Evolutionary conservation across 2,888 invertebrate species (phyloP).

Genomic region (Magallana nippona): DNA sequence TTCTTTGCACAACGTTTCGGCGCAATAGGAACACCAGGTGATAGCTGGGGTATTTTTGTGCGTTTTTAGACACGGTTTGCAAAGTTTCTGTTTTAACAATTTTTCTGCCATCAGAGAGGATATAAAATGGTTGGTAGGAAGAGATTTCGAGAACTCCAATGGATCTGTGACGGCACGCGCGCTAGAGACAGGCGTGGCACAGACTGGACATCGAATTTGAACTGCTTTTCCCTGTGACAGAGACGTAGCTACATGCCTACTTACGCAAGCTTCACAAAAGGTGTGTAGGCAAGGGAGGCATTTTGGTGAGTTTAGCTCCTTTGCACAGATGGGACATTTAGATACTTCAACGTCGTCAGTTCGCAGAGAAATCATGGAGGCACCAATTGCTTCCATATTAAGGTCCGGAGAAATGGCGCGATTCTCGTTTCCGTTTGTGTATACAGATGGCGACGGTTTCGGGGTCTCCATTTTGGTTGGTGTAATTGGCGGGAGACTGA

Average conservation of each 20-base stretch:
- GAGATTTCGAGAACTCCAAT: slow-evolving; percentile 20
- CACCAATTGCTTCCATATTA: slow-evolving; percentile 21
- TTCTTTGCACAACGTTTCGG: slow-evolving; percentile 46
- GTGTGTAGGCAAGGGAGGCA: slow-evolving; percentile 45
- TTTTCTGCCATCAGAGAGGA: slow-evolving; percentile 46
- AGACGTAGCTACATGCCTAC: slow-evolving; percentile 29
- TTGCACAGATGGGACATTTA: slow-evolving; percentile 45
- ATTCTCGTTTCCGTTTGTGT: neutral
- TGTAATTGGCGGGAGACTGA: neutral
- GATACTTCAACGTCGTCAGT: slow-evolving; percentile 39
- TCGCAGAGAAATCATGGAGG: slow-evolving; percentile 4
- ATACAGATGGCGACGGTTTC: neutral
- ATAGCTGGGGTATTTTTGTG: slow-evolving; percentile 39
- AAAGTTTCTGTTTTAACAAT: slow-evolving; percentile 32
- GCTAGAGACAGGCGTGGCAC: slow-evolving; percentile 40
- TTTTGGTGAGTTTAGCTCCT: slow-evolving; percentile 39
- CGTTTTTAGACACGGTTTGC: slow-evolving; percentile 47
- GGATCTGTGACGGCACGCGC: slow-evolving; percentile 37
- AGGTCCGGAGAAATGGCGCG: neutral
- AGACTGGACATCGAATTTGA: slow-evolving; percentile 45
- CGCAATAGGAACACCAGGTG: slow-evolving; percentile 49
- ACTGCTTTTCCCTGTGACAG: slow-evolving; percentile 29
- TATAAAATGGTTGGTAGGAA: slow-evolving; percentile 48
- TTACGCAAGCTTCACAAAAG: slow-evolving; percentile 45
- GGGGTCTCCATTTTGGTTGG: slow-evolving; percentile 5